Evolutionary conservation across 53 echinoderm and acorn worm species (phyloP).

Genomic region (Luidia sarsii): DNA sequence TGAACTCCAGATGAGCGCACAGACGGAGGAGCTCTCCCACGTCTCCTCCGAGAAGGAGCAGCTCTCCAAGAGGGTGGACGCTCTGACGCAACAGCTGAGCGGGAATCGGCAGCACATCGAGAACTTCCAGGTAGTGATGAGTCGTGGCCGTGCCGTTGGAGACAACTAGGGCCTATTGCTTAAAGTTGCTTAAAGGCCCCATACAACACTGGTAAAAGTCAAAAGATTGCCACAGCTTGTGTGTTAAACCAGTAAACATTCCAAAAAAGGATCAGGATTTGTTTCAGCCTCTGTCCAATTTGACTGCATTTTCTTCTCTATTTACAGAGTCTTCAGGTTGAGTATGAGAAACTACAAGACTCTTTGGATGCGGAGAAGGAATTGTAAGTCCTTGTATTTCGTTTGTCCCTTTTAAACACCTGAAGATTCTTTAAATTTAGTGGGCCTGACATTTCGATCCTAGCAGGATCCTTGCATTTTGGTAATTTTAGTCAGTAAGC

Average conservation of each 20-base stretch:
- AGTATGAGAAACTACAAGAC: constrained; percentile 95
- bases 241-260: no score
- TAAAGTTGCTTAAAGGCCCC: no score
- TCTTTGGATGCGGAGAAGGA: constrained; percentile 82
- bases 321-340: constrained; percentile 80
- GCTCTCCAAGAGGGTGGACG: constrained; percentile 35
- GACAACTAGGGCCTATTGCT: no score
- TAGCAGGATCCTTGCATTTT: no score
- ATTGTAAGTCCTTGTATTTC: constrained; percentile 59
- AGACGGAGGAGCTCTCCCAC: constrained; percentile 59
- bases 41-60: constrained; percentile 60
- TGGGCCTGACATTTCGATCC: no score
- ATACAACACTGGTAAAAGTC: no score
- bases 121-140: constrained; percentile 84
- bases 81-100: constrained; percentile 43
- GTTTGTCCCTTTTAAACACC: no score
- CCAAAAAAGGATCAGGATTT: no score
- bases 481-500: no score
- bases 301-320: neutral
- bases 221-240: no score
- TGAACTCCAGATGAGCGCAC: constrained; percentile 47
- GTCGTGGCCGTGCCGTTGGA: no score
- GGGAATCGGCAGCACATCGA: constrained; percentile 77
- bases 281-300: neutral
- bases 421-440: no score